Evolutionary conservation across 2,888 invertebrate species (phyloP), one percentile per base, ranked within the genome.

Genomic region (Cotesia congregata): DNA sequence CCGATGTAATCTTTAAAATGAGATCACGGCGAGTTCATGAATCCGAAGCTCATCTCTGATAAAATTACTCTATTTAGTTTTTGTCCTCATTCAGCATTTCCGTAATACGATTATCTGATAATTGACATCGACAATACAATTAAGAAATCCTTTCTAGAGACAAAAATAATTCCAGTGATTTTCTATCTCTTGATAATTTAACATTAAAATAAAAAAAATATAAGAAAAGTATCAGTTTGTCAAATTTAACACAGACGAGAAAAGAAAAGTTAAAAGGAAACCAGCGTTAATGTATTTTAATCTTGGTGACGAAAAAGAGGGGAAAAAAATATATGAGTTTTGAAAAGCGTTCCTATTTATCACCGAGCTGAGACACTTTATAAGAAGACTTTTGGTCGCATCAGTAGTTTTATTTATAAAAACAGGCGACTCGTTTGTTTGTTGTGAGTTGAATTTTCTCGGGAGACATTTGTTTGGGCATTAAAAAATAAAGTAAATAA

Each of bases 1-100:
- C 80, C 82, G 81, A 79, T 84, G 81, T 83, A 83, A 82, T 85
- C 83, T 84, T 80, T 79, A 81, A 84, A 84, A 83, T 85, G 83
- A 86, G 81, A 84, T 86, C 85, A 81, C 77, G 83, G 84, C 81
- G 82, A 85, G 82, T 84, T 82, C 76, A 84, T 85, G 82, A 85
- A 85, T 65, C 38, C 20, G 79, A 74, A 78, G 64, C 17, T 68
- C 39, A 38, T 39, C 67, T 38, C n/a, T 74, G 20, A 67, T 59
- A 64, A 72, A 72, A 50, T 65, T 65, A 30, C 38, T 65, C 62
- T n/a, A 20, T 20, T 62, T 62, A 62, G 15, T 62, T 20, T 62
- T 62, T 62, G 12, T 17, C 15, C 15, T 62, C 62, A 50, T 50
- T 50, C 7, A 50, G 12, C 50, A 50, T 50, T 50, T 50, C 50